These are phyloP conservation scores for Leptura quadrifasciata DNA, from an alignment of 2,888 invertebrate genomes.

Conservation along the genomic window DNA sequence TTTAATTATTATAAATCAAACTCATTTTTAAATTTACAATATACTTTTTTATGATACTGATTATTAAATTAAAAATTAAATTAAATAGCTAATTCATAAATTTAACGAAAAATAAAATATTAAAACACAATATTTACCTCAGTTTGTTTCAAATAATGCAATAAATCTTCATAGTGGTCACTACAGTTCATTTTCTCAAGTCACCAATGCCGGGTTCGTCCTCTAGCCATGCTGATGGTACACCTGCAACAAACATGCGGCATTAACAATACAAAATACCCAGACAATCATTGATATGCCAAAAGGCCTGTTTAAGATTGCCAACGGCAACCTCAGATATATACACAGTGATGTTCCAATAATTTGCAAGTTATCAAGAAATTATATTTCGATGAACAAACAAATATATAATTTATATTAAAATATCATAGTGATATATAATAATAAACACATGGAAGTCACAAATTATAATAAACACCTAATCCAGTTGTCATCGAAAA, in stretches of 20 bases:
- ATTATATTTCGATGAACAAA: too few relatives aligned
- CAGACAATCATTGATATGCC: conserved; percentile 56
- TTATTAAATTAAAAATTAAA: too few relatives aligned
- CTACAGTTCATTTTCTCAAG: conserved; percentile 64
- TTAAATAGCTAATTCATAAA: not conserved
- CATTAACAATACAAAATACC: conserved; percentile 55
- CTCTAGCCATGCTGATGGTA: conserved; percentile 61
- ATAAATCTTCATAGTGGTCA: conserved; percentile 74
- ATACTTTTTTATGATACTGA: too few relatives aligned
- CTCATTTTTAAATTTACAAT: too few relatives aligned
- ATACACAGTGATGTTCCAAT: conserved; percentile 9
- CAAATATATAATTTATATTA: too few relatives aligned
- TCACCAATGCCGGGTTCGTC: conserved; percentile 58
- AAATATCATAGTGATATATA: too few relatives aligned
- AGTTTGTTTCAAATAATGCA: conserved; percentile 74
- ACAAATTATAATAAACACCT: too few relatives aligned
- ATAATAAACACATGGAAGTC: too few relatives aligned
- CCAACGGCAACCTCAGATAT: not conserved
- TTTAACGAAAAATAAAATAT: not conserved
- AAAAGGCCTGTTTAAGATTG: conserved; percentile 16
- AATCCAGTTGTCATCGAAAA: too few relatives aligned
- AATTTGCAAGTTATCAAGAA: not conserved
- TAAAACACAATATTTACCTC: conserved; percentile 67
- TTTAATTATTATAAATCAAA: too few relatives aligned
- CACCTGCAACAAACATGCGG: conserved; percentile 57